phyloP scores from a whole-genome alignment of 2,888 invertebrate species.

The Abrostola tripartita region DNA sequence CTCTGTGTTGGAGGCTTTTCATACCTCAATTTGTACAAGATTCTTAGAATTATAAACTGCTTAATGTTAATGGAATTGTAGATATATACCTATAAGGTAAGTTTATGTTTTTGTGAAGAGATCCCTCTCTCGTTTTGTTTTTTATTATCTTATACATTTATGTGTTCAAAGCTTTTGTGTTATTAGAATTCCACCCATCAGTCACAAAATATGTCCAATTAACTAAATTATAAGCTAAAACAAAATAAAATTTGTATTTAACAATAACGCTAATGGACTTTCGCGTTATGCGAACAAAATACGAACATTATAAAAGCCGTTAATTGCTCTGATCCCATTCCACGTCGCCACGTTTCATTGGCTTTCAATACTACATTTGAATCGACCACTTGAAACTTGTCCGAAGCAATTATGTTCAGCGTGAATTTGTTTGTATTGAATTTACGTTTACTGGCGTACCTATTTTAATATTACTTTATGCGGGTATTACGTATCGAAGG shows the following conservation, averaged over 20 bases:
- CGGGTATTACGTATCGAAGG: slow-evolving; percentile 16
- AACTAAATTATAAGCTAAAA: neutral
- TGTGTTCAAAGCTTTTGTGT: slow-evolving; percentile 1
- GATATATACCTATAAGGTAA: slow-evolving; percentile 21
- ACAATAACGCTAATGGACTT: slow-evolving; percentile 16
- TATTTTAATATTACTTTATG: slow-evolving; percentile 30
- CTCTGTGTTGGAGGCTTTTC: slow-evolving; percentile 26
- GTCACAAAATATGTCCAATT: neutral
- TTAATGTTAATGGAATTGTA: slow-evolving; percentile 43
- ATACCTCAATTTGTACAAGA: slow-evolving; percentile 10
- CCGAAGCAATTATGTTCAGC: slow-evolving; percentile 28
- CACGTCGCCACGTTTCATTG: slow-evolving; percentile 48
- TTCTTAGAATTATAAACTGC: slow-evolving; percentile 20
- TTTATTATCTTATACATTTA: no score
- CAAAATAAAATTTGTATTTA: slow-evolving; percentile 14
- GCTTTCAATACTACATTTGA: slow-evolving; percentile 56
- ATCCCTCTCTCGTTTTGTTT: no score
- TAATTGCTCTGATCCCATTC: slow-evolving; percentile 50
- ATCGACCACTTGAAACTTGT: slow-evolving; percentile 49
- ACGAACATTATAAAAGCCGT: slow-evolving; percentile 36
- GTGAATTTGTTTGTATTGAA: slow-evolving; percentile 47
- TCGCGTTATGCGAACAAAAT: slow-evolving; percentile 19
- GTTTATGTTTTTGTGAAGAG: neutral
- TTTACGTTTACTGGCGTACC: slow-evolving; percentile 21
- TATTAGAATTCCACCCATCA: slow-evolving; percentile 3